Percentiles rank a stretch among this genome's conserved stretches.
Conservation (phyloP, 2,113 vertebrate genomes). For the Silurus meridionalis region DNA sequence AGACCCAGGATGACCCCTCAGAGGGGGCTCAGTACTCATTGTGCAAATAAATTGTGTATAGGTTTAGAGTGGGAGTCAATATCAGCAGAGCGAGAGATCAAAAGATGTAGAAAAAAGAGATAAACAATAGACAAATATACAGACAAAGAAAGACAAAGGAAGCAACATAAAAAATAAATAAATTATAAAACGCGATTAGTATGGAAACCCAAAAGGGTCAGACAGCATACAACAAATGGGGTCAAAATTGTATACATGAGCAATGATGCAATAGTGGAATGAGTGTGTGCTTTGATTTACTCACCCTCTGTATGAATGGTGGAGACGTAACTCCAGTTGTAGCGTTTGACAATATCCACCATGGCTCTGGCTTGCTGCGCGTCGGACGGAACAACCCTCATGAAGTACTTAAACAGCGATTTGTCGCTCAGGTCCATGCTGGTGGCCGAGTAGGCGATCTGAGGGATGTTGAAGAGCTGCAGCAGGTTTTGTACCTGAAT, state of each 20-base stretch:
- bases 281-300: conserved; percentile 25
- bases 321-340: conserved; percentile 99
- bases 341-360: conserved; percentile 98
- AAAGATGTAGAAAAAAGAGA: background rate
- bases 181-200: too few species aligned
- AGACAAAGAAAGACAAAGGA: background rate
- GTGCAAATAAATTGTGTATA: background rate
- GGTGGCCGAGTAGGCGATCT: conserved; percentile 98
- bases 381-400: conserved; percentile 97
- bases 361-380: conserved; percentile 95
- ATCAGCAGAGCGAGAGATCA: background rate
- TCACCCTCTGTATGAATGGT: conserved; percentile 97
- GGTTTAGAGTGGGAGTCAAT: background rate
- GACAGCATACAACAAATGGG: too few species aligned
- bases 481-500: conserved; percentile 98
- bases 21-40: too few species aligned
- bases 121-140: background rate
- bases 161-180: background rate
- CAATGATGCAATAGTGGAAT: background rate
- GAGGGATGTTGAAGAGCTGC: conserved; percentile 99
- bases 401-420: conserved; percentile 97
- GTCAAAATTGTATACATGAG: background rate
- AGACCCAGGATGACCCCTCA: too few species aligned
- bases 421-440: conserved; percentile 99
- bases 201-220: background rate